Base-by-base conservation (phyloP, 2,113 vertebrate genomes). In the Pungitius pungitius region DNA sequence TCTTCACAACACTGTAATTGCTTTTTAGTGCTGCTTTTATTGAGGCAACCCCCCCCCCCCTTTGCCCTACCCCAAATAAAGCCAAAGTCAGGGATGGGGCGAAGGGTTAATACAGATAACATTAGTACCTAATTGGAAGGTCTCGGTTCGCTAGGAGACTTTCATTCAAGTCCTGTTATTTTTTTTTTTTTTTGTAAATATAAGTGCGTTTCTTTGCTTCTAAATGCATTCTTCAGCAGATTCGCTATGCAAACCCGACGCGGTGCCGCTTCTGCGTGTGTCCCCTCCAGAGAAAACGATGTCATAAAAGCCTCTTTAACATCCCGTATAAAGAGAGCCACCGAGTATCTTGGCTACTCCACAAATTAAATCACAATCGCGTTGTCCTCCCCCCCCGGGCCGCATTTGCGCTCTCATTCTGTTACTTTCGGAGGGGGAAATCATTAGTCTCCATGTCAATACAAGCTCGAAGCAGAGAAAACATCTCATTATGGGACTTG, bases 21-120 rank as follows among this genome's bases (percentile, higher is more conserved):
- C 91, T 91, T 92, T 94, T 94, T 94, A 93, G 90, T 92, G 92
- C 91, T 88, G 92, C 89, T 93, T 94, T 94, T 94, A 93, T 93
- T 93, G 92, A 88, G 88, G 91, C 87, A 85, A 73, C 79, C 86
- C 84, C 82, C 82, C 77, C 84, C 90, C 88, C 84, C 87, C n/a
- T n/a, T 84, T 71, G 73, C 61, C 80, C 84, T 83, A 83, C 77
- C 87, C 84, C 81, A 87, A 87, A 88, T 89, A 88, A 90, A 89
- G 80, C 70, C 24, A 78, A n/a, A 88, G 85, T 88, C 74, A 78
- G 84, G 80, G 86, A 83, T 78, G 90, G 86, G 88, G 85, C 42
- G 75, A 85, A 79, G 87, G 88, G 90, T 90, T 93, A 93, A 93
- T 91, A 92, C 87, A 93, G 87, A 91, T 89, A 86, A 77, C 89